Evolutionary conservation across 1,140 invertebrate species (phyloP), one percentile per base, ranked within the genome.

Genomic region (Orius laevigatus): DNA sequence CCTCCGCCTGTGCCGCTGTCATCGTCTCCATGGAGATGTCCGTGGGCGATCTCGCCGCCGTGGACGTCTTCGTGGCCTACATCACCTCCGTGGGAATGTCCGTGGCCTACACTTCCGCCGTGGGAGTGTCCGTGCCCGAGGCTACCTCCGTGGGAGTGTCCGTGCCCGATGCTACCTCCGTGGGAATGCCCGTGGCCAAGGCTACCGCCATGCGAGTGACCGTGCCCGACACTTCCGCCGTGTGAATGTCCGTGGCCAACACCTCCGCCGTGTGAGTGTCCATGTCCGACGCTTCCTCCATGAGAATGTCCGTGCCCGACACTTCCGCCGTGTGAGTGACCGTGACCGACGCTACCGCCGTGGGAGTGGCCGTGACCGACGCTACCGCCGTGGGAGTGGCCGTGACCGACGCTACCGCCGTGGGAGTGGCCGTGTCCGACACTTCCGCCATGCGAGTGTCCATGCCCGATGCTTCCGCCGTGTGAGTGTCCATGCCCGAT

Each of bases 131-230:
- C 48, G 36, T 50, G 48, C 32, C 49, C 49, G 10, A 50, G 42
- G 16, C 49, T 42, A 19, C 49, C 49, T 2, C 48, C 48, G 20
- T 50, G 48, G 15, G 48, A 50, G 25, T 50, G 48, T 6, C 48
- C 48, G 19, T 50, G 48, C 36, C 48, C 48, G 11, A 50, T 31
- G 20, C 48, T 40, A 11, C 48, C 48, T 5, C 48, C 48, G 14
- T 50, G 48, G 20, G 48, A 50, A 41, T 50, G 48, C n/a, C 48
- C 49, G 45, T 50, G 49, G 44, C 49, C 49, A 9, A 50, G 15
- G 36, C 41, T 36, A 10, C 49, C 49, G 4, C 49, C 49, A 19
- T 50, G 49, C 5, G 49, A 44, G 32, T 50, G 49, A 2, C 49
- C 49, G 36, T 50, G 49, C 36, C 49, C 49, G 11, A 50, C 41